Evolutionary conservation across 1,140 invertebrate species (phyloP), one percentile per base, ranked within the genome.

Genomic region (Helicoverpa zea): DNA sequence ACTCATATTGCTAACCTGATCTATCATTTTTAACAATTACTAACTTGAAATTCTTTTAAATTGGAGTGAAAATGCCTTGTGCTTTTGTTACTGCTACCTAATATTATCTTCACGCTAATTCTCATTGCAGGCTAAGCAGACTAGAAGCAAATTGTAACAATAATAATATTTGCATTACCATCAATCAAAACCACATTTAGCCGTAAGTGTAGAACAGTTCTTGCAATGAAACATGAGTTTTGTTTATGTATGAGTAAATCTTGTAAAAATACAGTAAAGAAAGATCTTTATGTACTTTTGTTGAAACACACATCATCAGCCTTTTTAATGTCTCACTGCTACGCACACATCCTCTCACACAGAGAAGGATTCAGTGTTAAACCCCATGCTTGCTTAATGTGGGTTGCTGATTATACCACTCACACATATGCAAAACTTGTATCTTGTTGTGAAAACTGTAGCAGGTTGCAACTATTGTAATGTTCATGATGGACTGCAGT

Each of bases 41-140:
- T 30, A 30, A 30, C 30, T 2, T 30, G 30, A 30, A 30, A 30
- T 30, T 30, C 30, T 30, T 30, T 30, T 30, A 30, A 30, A 30
- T 30, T 30, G 30, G 4, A 30, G 30, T 30, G 4, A 30, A 30
- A 30, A 30, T 30, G 30, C 13, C 13, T n/a, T n/a, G n/a, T n/a
- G n/a, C n/a, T n/a, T n/a, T n/a, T n/a, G n/a, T n/a, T n/a, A n/a
- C n/a, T n/a, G n/a, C n/a, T n/a, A 54, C 14, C 52, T 54, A 35
- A 30, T 35, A 35, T 4, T 61, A 30, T 63, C 59, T 30, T 35
- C 59, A 35, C 30, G 13, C 59, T 29, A 63, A 14, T 63, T 63
- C 30, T 29, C 29, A 63, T 63, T 63, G 13, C 29, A 63, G 59
- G 29, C 59, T 63, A 63, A 63, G 59, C 29, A 63, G 54, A 58